Evolutionary conservation across 1,140 invertebrate genomes (phyloP).

Genomic region (Hylaeus anthracinus): DNA sequence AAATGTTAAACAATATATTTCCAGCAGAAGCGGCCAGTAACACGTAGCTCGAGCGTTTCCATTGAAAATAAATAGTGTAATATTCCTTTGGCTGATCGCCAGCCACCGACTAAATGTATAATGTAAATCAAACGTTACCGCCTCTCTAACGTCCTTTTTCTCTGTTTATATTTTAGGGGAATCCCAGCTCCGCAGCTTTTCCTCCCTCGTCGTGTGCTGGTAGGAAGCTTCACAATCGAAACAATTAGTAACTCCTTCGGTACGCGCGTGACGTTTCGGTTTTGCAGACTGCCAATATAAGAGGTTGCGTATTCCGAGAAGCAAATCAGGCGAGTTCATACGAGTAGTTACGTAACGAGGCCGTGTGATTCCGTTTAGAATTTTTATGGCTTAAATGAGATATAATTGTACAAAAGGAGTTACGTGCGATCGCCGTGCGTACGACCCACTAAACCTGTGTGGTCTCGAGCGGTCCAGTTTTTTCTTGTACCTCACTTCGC

Average conservation of each 20-base stretch:
- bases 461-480: background rate
- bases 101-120: slow-evolving; percentile 1
- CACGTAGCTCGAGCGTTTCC: background rate
- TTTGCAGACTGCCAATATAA: background rate
- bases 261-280: background rate
- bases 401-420: slow-evolving; percentile 42
- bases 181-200: too few relatives aligned
- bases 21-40: background rate
- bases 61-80: slow-evolving; percentile 25
- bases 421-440: slow-evolving; percentile 30
- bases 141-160: background rate
- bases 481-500: background rate
- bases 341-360: slow-evolving; percentile 29
- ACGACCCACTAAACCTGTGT: slow-evolving; percentile 6
- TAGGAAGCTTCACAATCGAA: too few relatives aligned
- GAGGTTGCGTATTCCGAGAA: slow-evolving; percentile 27
- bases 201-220: too few relatives aligned
- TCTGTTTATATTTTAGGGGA: slow-evolving; percentile 11
- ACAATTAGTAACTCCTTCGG: background rate
- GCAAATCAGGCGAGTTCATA: slow-evolving; percentile 37
- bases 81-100: slow-evolving; percentile 22
- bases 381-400: slow-evolving; percentile 39
- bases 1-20: background rate
- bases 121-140: slow-evolving; percentile 27
- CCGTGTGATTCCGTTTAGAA: slow-evolving; percentile 42